Base-by-base conservation (phyloP, 2,797 vertebrate species). In the Hirundo rustica region DNA sequence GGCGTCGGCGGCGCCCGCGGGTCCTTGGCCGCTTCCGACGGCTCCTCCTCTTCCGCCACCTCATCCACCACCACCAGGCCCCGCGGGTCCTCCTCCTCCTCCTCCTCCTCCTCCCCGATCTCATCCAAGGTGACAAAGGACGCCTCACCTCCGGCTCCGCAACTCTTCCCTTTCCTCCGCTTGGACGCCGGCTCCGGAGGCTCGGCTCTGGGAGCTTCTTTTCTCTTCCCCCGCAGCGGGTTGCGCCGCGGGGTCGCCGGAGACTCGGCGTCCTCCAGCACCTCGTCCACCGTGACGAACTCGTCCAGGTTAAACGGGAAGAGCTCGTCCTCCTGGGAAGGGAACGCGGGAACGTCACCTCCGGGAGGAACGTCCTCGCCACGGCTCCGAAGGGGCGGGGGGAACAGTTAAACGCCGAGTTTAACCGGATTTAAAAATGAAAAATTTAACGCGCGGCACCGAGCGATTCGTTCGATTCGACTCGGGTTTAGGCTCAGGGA, bases 211-310 rank as follows among this genome's bases (percentile, higher is more conserved):
- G 96, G 15, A 6, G 20, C 16, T 0, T 97, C 97, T 94, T 97
- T 98, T 74, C 97, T 96, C 94, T 98, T 98, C 1, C 85, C 97
- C 55, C 96, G 96, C 5, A 75, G 61, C 2, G 97, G 94, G 60
- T 92, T 97, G 10, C 94, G 96, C 38, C 95, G 95, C 1, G 54
- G 79, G 21, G 80, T 73, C 2, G 70, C 25, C 3, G 97, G 97
- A 42, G 96, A 93, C 20, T 97, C 97, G 0, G 70, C 51, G 12
- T 97, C 97, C n/a, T 99, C 98, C 19, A 97, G 93, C 8, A 99
- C 98, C 94, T 99, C 99, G 68, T 99, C 99, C 92, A 99, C 98
- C 1, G 98, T 99, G 50, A 99, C 98, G 94, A 99, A 99, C 90
- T 99, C 99, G 29, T 98, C 98, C 95, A 99, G 96, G 96, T 99